A percentile compares a stretch with the other conserved stretches of the same genome.
phyloP scores from a whole-genome alignment of 2,113 vertebrate species.

The Thinocorus orbignyianus region DNA sequence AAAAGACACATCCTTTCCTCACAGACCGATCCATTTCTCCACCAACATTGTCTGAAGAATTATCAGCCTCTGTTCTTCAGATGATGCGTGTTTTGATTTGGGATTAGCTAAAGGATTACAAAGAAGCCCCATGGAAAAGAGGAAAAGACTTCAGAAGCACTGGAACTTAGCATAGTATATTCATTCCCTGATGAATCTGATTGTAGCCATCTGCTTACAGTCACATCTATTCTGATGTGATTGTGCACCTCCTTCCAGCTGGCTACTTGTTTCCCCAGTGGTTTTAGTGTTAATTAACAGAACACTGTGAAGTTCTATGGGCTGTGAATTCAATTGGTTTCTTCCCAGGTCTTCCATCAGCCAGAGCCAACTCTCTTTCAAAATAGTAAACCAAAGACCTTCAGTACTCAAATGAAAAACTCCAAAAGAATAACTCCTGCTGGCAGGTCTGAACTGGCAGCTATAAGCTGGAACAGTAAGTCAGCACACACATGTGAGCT shows the following conservation, averaged over 20 bases:
- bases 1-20: neutral
- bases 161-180: neutral
- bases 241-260: neutral
- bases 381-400: neutral
- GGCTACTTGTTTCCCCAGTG: neutral
- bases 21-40: neutral
- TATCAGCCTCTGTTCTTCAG: neutral
- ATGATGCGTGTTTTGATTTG: neutral
- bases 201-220: neutral
- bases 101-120: neutral
- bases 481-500: neutral
- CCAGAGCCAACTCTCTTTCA: neutral
- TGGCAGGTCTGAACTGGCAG: neutral
- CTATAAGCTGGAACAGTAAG: neutral
- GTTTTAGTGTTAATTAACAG: neutral
- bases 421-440: neutral
- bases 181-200: neutral
- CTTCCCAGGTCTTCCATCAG: neutral
- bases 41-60: neutral
- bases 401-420: neutral
- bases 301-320: neutral
- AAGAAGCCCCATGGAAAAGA: neutral
- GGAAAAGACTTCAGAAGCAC: neutral
- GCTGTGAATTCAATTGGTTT: neutral
- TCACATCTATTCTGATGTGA: neutral